Conservation (phyloP, 2,888 invertebrate species). For the Chymomyza amoena region DNA sequence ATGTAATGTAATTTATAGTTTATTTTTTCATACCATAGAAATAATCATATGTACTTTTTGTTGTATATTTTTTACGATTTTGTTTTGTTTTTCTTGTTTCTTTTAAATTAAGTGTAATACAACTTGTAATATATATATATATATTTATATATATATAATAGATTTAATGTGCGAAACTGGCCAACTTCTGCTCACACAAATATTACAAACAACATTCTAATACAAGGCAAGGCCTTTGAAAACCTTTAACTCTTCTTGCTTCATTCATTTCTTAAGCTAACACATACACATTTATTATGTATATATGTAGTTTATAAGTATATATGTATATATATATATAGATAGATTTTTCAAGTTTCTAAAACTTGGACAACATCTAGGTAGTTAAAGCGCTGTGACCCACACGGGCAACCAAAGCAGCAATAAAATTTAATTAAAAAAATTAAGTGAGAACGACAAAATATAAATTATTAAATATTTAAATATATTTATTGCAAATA, state of each 20-base stretch:
- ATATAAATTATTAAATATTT: constrained; percentile 27
- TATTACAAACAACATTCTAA: neutral
- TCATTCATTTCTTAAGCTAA: neutral
- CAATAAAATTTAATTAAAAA: constrained; percentile 12
- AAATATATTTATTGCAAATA: constrained; percentile 37
- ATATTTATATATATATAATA: constrained; percentile 9
- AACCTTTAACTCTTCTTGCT: neutral
- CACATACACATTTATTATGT: neutral
- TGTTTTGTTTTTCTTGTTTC: neutral
- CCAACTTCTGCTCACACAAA: neutral
- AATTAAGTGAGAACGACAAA: constrained; percentile 38
- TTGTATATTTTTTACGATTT: constrained; percentile 16
- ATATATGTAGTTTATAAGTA: neutral
- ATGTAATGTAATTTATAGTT: neutral
- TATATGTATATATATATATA: neutral
- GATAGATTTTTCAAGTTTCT: constrained; percentile 21
- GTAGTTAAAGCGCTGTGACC: constrained; percentile 9
- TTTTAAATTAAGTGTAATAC: constrained; percentile 30
- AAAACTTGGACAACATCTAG: constrained; percentile 30
- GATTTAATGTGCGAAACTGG: neutral
- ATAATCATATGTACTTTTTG: constrained; percentile 43
- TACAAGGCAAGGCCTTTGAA: neutral
- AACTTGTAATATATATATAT: constrained; percentile 31
- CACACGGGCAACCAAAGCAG: constrained; percentile 27
- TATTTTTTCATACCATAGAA: neutral